These are phyloP conservation scores for Drosophila jambulina DNA, from an alignment of 1,140 invertebrate genomes.

Conservation along the genomic window DNA sequence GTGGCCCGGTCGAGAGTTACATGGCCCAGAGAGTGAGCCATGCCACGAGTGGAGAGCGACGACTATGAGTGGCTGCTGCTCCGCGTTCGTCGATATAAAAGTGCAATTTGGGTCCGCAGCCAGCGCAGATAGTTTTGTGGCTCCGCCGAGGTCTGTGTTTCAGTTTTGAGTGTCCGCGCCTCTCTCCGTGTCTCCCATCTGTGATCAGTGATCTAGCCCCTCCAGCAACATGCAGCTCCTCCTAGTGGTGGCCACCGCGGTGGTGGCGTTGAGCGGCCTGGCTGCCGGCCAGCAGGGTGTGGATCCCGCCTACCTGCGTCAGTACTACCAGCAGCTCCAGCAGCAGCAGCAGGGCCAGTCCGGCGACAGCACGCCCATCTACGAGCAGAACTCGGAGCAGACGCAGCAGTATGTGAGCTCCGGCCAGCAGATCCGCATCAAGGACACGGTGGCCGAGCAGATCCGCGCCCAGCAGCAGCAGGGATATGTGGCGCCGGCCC, in stretches of 20 bases:
- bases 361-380: constrained; percentile 78
- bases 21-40: constrained; percentile 23
- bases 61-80: constrained; percentile 27
- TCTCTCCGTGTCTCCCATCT: constrained; percentile 6
- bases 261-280: constrained; percentile 55
- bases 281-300: constrained; percentile 70
- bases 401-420: constrained; percentile 77
- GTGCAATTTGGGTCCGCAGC: constrained; percentile 74
- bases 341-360: constrained; percentile 62
- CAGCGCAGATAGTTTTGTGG: constrained; percentile 71
- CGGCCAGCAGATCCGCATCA: constrained; percentile 76
- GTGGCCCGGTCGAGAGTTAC: constrained; percentile 39
- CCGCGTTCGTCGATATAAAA: constrained; percentile 67
- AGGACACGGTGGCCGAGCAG: constrained; percentile 82
- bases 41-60: constrained; percentile 15
- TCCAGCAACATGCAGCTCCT: constrained; percentile 64
- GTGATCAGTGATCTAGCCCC: constrained; percentile 37
- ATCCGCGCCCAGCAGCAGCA: constrained; percentile 78
- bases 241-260: constrained; percentile 65
- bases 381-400: constrained; percentile 83
- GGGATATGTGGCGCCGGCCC: constrained; percentile 78
- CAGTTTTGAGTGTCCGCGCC: constrained; percentile 25
- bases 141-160: constrained; percentile 66
- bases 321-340: constrained; percentile 82
- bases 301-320: constrained; percentile 82